Conservation (phyloP, 2,888 invertebrate genomes). For the Leptinotarsa juncta region DNA sequence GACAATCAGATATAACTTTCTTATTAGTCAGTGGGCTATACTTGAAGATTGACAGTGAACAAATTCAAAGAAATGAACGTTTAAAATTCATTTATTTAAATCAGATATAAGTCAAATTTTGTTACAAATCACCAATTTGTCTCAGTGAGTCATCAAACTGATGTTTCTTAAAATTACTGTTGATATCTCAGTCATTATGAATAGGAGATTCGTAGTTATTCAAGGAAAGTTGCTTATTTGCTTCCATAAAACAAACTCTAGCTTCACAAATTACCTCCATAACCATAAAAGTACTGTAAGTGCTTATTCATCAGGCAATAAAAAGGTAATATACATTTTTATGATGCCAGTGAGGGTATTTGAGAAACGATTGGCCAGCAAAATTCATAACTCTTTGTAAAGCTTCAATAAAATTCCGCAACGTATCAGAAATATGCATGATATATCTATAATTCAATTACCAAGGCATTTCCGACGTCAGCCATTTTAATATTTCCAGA, state of each 20-base stretch:
- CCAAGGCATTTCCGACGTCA: not conserved
- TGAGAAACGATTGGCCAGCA: constrained; percentile 22
- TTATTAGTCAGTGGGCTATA: too few species aligned
- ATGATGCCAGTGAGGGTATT: constrained; percentile 9
- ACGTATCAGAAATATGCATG: constrained; percentile 18
- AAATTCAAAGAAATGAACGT: too few species aligned
- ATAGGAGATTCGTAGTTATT: not conserved
- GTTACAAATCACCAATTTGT: too few species aligned
- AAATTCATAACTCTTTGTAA: constrained; percentile 24
- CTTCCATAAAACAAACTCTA: constrained; percentile 13
- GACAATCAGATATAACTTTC: too few species aligned
- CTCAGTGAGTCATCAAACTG: too few species aligned
- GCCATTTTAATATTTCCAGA: not conserved
- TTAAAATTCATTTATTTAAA: too few species aligned
- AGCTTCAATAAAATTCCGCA: constrained; percentile 21
- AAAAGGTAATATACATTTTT: constrained; percentile 24
- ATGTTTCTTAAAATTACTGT: too few species aligned
- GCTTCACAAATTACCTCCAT: not conserved
- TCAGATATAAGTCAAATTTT: too few species aligned
- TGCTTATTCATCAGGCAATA: constrained; percentile 27
- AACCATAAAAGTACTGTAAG: constrained; percentile 21
- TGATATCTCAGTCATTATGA: not conserved
- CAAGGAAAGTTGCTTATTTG: not conserved
- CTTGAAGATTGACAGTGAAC: too few species aligned
- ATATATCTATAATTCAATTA: constrained; percentile 12